Evolutionary conservation across 2,113 vertebrate species (phyloP).

Genomic region (Axis porcinus): DNA sequence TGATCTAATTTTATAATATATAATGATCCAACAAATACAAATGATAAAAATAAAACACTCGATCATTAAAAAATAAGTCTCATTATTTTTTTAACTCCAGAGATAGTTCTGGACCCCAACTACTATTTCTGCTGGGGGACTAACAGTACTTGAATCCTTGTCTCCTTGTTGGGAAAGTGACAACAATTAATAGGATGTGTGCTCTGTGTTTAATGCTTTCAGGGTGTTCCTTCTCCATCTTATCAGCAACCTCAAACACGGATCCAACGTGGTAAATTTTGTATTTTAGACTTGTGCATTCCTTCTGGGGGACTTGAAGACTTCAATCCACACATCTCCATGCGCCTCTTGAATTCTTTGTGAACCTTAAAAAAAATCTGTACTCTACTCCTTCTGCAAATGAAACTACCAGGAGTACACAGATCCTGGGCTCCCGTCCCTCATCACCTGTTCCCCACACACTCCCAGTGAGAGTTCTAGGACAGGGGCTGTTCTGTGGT

Average conservation of each 20-base stretch:
- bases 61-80: neutral
- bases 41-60: neutral
- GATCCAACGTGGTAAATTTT: neutral
- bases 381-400: neutral
- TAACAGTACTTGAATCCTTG: neutral
- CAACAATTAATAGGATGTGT: neutral
- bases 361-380: neutral
- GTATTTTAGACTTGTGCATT: neutral
- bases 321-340: neutral
- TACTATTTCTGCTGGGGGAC: rapidly evolving
- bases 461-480: neutral
- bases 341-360: neutral
- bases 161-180: neutral
- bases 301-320: neutral
- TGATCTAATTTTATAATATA: neutral
- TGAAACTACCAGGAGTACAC: no score
- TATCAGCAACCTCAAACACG: neutral
- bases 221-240: neutral
- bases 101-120: neutral
- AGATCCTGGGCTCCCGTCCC: neutral
- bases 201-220: neutral
- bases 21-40: neutral
- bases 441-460: rapidly evolving
- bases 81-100: neutral
- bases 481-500: no score